phyloP scores from a whole-genome alignment of 2,888 invertebrate species.

The Epirrita christyi region DNA sequence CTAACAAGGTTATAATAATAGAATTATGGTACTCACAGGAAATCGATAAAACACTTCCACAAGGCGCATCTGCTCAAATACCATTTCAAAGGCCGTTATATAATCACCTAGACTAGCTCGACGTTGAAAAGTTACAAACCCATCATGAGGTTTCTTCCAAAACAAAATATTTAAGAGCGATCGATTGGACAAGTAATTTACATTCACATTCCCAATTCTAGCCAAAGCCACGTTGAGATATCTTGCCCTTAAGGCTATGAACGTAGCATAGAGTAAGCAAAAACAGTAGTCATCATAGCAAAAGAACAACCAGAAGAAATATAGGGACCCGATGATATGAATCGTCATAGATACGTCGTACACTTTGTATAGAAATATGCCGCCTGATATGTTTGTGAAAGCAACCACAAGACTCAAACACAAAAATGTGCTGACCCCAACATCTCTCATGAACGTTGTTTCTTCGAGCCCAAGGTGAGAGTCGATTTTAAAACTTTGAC shows the following conservation, averaged over 20 bases:
- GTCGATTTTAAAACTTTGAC: conserved; percentile 58
- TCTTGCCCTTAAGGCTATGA: conserved; percentile 52
- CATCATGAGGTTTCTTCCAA: conserved; percentile 58
- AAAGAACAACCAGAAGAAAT: conserved; percentile 51
- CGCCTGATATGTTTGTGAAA: conserved; percentile 38
- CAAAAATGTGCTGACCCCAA: conserved; percentile 40
- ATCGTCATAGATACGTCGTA: conserved; percentile 43
- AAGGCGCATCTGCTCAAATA: conserved; percentile 49
- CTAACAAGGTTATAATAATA: neutral
- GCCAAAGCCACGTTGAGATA: conserved; percentile 65
- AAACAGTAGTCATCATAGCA: conserved; percentile 55
- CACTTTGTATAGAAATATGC: conserved; percentile 44
- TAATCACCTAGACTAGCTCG: conserved; percentile 47
- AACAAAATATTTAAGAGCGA: conserved; percentile 52
- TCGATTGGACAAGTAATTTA: conserved; percentile 56
- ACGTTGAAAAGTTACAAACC: conserved; percentile 52
- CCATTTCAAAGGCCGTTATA: conserved; percentile 47
- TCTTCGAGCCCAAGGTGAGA: conserved; percentile 56
- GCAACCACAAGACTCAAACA: conserved; percentile 33
- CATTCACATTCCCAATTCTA: conserved; percentile 54
- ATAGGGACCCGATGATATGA: conserved; percentile 45
- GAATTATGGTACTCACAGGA: conserved; percentile 52
- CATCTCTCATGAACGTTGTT: conserved; percentile 62
- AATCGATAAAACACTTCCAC: conserved; percentile 52
- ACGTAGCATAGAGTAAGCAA: conserved; percentile 43